These are phyloP conservation scores for Actenoides hombroni DNA, from an alignment of 2,113 vertebrate genomes.

Conservation along the genomic window DNA sequence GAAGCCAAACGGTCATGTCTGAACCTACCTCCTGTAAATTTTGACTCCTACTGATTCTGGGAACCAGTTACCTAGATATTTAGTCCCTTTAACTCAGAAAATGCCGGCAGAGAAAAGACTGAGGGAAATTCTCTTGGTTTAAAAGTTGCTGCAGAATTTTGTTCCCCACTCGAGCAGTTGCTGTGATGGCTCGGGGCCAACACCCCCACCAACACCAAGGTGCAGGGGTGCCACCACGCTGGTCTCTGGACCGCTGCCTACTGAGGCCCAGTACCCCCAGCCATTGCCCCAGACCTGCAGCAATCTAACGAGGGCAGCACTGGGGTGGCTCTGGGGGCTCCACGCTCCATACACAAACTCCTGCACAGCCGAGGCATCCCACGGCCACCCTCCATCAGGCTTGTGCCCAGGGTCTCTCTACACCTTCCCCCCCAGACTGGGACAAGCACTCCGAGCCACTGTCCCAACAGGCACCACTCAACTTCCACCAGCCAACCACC, in stretches of 20 bases:
- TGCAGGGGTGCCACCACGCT: not conserved
- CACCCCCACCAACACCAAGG: no score
- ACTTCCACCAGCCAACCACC: not conserved
- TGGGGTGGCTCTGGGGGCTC: not conserved
- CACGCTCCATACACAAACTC: fast-evolving
- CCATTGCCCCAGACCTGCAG: not conserved
- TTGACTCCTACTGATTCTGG: not conserved
- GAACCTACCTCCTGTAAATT: not conserved
- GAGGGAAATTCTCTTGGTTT: not conserved
- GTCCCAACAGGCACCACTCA: fast-evolving
- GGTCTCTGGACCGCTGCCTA: not conserved
- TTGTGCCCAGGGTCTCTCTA: not conserved
- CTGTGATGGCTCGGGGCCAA: not conserved
- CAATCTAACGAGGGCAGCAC: no score
- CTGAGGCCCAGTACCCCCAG: fast-evolving
- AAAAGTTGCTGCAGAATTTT: not conserved
- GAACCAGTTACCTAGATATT: not conserved
- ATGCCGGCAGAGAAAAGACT: not conserved
- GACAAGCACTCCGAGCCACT: fast-evolving
- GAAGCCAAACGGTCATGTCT: no score
- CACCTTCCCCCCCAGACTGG: not conserved
- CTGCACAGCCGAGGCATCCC: not conserved
- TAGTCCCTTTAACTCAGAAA: not conserved
- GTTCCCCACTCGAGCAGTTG: not conserved
- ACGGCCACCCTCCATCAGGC: not conserved